Evolutionary conservation across 2,888 invertebrate species (phyloP).

Genomic region (Atrina japonica): DNA sequence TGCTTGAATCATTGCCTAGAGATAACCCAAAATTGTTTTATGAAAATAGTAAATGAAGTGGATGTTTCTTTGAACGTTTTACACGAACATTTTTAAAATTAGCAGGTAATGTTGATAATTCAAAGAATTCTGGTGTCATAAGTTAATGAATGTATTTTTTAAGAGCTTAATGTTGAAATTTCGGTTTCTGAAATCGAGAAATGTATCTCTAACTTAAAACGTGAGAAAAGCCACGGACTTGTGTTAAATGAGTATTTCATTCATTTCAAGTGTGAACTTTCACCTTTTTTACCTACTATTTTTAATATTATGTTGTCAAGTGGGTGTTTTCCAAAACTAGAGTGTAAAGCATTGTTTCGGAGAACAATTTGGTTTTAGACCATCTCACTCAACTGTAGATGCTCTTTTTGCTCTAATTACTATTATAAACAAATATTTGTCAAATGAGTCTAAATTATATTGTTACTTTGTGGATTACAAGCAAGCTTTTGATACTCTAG

Average conservation of each 20-base stretch:
- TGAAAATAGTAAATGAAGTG: not conserved
- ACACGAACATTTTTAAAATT: not conserved
- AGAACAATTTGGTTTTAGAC: conserved; percentile 48
- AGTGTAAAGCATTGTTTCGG: conserved; percentile 41
- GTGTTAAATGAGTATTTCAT: conserved; percentile 46
- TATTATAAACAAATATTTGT: conserved; percentile 35
- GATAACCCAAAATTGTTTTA: not conserved
- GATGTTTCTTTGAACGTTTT: too few relatives aligned
- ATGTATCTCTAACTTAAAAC: not conserved
- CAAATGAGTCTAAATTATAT: conserved; percentile 30
- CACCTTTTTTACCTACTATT: conserved; percentile 4
- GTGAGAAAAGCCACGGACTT: conserved; percentile 33
- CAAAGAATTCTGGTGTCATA: not conserved
- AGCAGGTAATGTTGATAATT: not conserved
- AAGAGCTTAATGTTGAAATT: conserved; percentile 4
- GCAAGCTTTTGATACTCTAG: conserved; percentile 41
- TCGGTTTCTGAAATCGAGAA: conserved; percentile 15
- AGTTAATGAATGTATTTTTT: conserved; percentile 13
- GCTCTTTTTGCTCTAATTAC: conserved; percentile 41
- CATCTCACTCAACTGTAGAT: conserved; percentile 40
- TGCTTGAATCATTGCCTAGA: not conserved
- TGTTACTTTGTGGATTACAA: conserved; percentile 42
- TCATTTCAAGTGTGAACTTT: conserved; percentile 21
- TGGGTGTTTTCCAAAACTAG: conserved; percentile 28
- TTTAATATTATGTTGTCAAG: conserved; percentile 38